These are phyloP conservation scores for Etheostoma perlongum DNA, from an alignment of 2,797 vertebrate species.

Conservation along the genomic window DNA sequence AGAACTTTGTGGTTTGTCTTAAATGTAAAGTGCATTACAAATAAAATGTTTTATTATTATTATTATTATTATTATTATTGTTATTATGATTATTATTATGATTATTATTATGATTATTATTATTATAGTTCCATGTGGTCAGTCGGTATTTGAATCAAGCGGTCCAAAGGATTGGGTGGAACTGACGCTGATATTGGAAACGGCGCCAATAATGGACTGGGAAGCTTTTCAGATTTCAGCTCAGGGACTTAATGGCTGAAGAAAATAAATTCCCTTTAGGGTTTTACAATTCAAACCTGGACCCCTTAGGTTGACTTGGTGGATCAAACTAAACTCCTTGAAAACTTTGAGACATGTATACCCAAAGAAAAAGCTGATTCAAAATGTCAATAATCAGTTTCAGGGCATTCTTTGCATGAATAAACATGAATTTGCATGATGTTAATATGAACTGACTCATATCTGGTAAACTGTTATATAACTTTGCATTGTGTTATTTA, in stretches of 20 bases:
- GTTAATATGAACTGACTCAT: conserved; percentile 50
- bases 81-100: no score
- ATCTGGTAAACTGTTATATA: conserved; percentile 63
- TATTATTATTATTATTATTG: no score
- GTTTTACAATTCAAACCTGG: neutral
- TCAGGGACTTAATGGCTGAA: neutral
- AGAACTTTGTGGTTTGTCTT: no score
- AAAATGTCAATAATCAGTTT: conserved; percentile 26
- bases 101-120: no score
- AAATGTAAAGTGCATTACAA: no score
- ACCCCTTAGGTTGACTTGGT: neutral
- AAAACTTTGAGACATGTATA: conserved; percentile 8
- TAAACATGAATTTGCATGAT: conserved; percentile 31
- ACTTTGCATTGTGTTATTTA: conserved; percentile 66
- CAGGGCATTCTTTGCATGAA: conserved; percentile 17
- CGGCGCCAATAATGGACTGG: neutral
- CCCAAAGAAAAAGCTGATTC: neutral
- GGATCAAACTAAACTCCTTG: neutral
- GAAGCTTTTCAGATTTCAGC: neutral
- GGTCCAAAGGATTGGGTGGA: neutral
- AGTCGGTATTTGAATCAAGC: neutral
- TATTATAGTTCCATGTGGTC: no score
- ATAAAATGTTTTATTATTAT: no score
- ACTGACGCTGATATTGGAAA: neutral
- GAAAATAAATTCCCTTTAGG: neutral